A percentile compares a stretch with the other conserved stretches of the same genome.
These are phyloP conservation scores for Pimpla rufipes DNA, from an alignment of 2,888 invertebrate genomes.

Conservation along the genomic window DNA sequence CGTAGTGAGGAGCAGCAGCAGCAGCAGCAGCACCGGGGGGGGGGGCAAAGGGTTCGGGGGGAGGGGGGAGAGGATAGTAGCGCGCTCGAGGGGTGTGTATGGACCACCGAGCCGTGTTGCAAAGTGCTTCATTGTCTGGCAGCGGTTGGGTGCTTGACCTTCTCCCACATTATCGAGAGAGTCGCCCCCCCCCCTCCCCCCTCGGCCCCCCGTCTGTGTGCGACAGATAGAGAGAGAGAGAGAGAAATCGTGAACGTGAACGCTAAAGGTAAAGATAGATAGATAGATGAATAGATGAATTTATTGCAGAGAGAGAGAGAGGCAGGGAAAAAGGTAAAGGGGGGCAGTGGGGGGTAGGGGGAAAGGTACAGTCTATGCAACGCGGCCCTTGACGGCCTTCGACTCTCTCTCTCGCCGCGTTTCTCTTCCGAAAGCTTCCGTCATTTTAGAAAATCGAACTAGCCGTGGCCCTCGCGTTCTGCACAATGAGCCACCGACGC, in stretches of 20 bases:
- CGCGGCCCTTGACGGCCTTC: conserved; percentile 61
- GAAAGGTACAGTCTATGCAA: conserved; percentile 26
- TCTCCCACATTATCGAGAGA: conserved; percentile 78
- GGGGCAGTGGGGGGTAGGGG: not conserved
- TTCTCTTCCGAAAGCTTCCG: conserved; percentile 50
- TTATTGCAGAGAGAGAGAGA: conserved; percentile 37
- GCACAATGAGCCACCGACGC: conserved; percentile 48
- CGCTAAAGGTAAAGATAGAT: too few relatives aligned
- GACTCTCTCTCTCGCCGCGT: conserved; percentile 51
- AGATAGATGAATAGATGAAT: too few relatives aligned
- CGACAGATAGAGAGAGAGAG: too few relatives aligned
- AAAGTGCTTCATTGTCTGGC: conserved; percentile 84
- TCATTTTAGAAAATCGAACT: conserved; percentile 67
- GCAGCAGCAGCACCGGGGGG: not conserved
- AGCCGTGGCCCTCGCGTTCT: conserved; percentile 46
- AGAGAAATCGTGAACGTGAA: too few relatives aligned
- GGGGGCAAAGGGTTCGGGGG: too few relatives aligned
- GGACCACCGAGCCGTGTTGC: conserved; percentile 63
- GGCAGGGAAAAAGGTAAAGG: conserved; percentile 33
- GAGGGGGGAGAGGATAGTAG: conserved; percentile 65
- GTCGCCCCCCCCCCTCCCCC: not conserved
- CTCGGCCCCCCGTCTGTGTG: too few relatives aligned
- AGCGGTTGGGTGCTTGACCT: conserved; percentile 83
- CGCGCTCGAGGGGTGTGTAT: conserved; percentile 33
- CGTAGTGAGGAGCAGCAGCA: too few relatives aligned